A percentile compares a stretch with the other conserved stretches of the same genome.
Conservation (phyloP, 2,797 vertebrate species). For the Pyrocephalus nanus region DNA sequence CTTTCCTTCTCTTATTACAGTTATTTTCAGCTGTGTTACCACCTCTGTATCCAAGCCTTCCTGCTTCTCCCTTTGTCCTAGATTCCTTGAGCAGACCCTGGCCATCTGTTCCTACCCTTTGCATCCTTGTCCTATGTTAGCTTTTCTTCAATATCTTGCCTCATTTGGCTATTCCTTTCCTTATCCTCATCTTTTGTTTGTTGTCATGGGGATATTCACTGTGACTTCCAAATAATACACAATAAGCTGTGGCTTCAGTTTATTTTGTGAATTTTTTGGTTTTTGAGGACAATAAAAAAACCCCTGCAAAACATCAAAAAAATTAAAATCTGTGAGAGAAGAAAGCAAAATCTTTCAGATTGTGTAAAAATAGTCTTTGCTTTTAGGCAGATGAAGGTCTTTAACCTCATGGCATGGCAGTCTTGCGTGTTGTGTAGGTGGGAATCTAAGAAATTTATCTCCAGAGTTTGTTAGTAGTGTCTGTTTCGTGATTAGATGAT, state of each 20-base stretch:
- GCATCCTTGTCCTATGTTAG: not conserved
- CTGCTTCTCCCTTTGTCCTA: not conserved
- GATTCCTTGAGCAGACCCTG: not conserved
- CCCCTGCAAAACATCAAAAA: fast-evolving
- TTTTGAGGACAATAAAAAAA: not conserved
- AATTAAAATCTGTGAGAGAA: not conserved
- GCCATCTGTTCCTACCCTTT: constrained; percentile 18
- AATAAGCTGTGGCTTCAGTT: not conserved
- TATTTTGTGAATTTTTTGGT: not conserved
- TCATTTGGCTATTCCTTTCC: not conserved
- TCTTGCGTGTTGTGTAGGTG: not conserved
- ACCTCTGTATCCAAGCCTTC: not conserved
- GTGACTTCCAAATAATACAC: not conserved
- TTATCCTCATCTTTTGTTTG: not conserved
- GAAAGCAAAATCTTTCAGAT: not conserved
- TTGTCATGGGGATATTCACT: not conserved
- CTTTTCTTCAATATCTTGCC: not conserved
- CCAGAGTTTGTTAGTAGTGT: not conserved
- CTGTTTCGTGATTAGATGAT: not conserved
- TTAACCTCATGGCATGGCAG: not conserved
- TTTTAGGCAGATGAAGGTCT: not conserved
- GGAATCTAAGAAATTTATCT: not conserved
- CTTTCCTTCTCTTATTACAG: not conserved
- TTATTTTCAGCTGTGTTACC: not conserved
- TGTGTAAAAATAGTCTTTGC: not conserved